phyloP scores from a whole-genome alignment of 2,888 invertebrate genomes.

The Agrochola macilenta region DNA sequence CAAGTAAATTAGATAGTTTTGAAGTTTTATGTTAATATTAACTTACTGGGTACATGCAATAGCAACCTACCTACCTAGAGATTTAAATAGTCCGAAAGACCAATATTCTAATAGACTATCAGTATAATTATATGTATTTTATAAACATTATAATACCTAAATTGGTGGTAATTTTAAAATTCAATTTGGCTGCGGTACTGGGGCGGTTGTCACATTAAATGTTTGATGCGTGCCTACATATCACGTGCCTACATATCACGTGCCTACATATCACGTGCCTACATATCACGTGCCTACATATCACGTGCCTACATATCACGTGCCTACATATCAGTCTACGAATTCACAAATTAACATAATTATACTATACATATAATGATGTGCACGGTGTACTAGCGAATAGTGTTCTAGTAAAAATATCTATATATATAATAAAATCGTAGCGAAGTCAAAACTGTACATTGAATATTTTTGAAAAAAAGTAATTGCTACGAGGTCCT shows the following conservation, averaged over 20 bases:
- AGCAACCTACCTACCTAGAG: not conserved
- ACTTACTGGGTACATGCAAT: too few species aligned
- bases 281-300: too few species aligned
- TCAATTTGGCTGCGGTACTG: conserved; percentile 66
- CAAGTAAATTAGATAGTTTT: not conserved
- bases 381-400: conserved; percentile 59
- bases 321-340: conserved; percentile 66
- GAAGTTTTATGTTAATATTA: not conserved
- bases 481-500: too few species aligned
- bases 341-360: conserved; percentile 73
- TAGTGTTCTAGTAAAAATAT: conserved; percentile 49
- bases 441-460: too few species aligned
- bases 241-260: too few species aligned
- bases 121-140: not conserved
- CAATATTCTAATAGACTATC: not conserved
- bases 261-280: too few species aligned
- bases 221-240: conserved; percentile 69
- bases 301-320: too few species aligned
- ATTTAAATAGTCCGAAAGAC: not conserved
- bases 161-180: conserved; percentile 64
- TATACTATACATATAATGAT: conserved; percentile 77
- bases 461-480: too few species aligned
- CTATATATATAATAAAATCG: too few species aligned
- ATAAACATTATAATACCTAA: not conserved
- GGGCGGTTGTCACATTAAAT: conserved; percentile 70